Evolutionary conservation across 1,140 invertebrate genomes (phyloP), one percentile per base, ranked within the genome.

Genomic region (Bombus superbus): DNA sequence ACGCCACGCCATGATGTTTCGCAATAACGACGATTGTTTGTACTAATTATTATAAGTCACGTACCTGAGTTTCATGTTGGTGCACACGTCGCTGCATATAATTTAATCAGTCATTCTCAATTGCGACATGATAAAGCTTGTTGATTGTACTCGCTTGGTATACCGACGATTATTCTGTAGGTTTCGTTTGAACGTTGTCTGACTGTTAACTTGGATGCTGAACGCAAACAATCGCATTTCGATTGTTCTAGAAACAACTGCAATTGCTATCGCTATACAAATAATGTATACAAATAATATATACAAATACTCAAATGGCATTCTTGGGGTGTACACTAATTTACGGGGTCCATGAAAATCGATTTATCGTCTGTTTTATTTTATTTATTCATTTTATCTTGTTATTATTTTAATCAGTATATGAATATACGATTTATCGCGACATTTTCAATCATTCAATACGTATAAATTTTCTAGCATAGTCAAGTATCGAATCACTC

Each of bases 1-100:
- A 1, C 47, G 8, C 18, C 83, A 73, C 74, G 75, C 64, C 69
- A 75, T 85, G 44, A 72, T 71, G 81, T 66, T 28, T 66, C 86
- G 75, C 80, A 85, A 89, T 87, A 75, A 88, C 86, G 86, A 84
- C 85, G 82, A 91, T 93, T 92, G 89, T 93, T 92, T 83, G 73
- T 87, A 83, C 86, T 88, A 92, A 94, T 94, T 94, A 92, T 92
- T 90, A 88, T 93, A 92, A 92, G 93, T 93, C 92, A 94, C 93
- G 93, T 93, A 92, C 91, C 82, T 85, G 85, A 44, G n/a, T 72
- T 76, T 57, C 80, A 85, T 42, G 71, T 28, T 25, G 85, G 25
- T 53, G 76, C 80, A 77, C 83, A 77, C 81, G 76, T 64, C 83
- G 72, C 78, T 47, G 72, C 71, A 47, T 76, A 82, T 89, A 93